Evolutionary conservation across 2,888 invertebrate genomes (phyloP).

Genomic region (Cabera pusaria): DNA sequence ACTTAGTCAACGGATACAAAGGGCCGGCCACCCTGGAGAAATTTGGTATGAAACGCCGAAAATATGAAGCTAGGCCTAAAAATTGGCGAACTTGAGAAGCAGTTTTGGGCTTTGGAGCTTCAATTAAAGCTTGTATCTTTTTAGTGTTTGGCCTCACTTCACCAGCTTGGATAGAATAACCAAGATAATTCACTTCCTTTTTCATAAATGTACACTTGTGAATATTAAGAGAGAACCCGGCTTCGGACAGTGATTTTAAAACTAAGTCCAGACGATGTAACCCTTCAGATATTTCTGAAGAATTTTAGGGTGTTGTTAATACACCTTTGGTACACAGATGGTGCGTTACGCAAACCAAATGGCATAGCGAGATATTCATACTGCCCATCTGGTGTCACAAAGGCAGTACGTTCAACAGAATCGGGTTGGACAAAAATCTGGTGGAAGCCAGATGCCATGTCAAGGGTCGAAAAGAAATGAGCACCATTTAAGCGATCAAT

Average conservation of each 20-base stretch:
- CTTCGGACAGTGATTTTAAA: constrained; percentile 18
- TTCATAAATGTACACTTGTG: too few relatives aligned
- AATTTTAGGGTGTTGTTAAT: constrained; percentile 25
- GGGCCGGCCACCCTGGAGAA: too few relatives aligned
- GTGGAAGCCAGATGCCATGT: constrained; percentile 37
- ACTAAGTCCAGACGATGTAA: constrained; percentile 21
- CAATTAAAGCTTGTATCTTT: too few relatives aligned
- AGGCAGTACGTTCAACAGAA: constrained; percentile 25
- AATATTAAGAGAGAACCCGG: constrained; percentile 33
- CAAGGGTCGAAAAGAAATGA: constrained; percentile 29
- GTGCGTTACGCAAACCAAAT: constrained; percentile 31
- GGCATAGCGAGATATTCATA: constrained; percentile 33
- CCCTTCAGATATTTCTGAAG: constrained; percentile 22
- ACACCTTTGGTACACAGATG: constrained; percentile 28
- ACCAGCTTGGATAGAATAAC: too few relatives aligned
- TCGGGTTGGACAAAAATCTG: constrained; percentile 32
- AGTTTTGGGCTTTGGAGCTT: too few relatives aligned
- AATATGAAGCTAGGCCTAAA: too few relatives aligned
- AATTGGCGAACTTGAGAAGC: too few relatives aligned
- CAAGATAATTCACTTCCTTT: too few relatives aligned
- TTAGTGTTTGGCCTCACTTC: too few relatives aligned
- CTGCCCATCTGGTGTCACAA: too few relatives aligned
- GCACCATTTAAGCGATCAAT: constrained; percentile 16
- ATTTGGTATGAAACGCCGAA: too few relatives aligned
- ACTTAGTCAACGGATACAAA: too few relatives aligned